Base-by-base conservation (phyloP, 2,797 vertebrate species). In the Sphaeramia orbicularis region DNA sequence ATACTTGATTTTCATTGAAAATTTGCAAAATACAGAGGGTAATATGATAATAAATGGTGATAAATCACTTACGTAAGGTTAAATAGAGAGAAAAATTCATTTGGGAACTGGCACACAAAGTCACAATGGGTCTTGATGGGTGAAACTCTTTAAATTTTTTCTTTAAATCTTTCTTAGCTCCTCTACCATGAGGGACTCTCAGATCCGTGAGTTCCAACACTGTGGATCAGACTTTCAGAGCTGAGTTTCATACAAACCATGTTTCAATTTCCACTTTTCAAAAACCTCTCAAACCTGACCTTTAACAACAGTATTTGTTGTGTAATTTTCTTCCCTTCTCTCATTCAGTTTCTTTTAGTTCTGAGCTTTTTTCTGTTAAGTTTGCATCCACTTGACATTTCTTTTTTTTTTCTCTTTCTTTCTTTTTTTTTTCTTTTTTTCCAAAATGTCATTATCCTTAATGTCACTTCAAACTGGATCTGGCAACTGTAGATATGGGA, bases 301-400 rank as follows among this genome's bases (percentile, higher is more conserved):
- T 82, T 78, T 74, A 53, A 21, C 51, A 66, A 27, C 15, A 43
- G 12, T 53, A 59, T 65, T 27, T 40, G 16, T 15, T 59, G 19
- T 60, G 6, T 74, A 42, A 63, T 71, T 65, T 63, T 44, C 43
- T 49, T 13, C 32, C 14, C 43, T 64, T 15, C 4, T 24, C 18
- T 24, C 13, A 18, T 48, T 41, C 21, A 13, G 54, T 44, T 67
- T 52, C 1, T 42, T 70, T 42, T 19, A 41, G 38, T 21, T 51
- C 47, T 24, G 19, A 21, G 10, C 16, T 60, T 50, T 51, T 50
- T 21, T 36, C 24, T 8, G 32, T 9, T 21, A 59, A 47, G 21
- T 74, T 64, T 58, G 50, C 66, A 41, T 81, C 45, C 21, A 55
- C 16, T 64, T 81, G 72, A 76, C 62, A 81, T 77, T 76, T 78